phyloP scores from a whole-genome alignment of 2,797 vertebrate genomes.

The Sphenodon punctatus region DNA sequence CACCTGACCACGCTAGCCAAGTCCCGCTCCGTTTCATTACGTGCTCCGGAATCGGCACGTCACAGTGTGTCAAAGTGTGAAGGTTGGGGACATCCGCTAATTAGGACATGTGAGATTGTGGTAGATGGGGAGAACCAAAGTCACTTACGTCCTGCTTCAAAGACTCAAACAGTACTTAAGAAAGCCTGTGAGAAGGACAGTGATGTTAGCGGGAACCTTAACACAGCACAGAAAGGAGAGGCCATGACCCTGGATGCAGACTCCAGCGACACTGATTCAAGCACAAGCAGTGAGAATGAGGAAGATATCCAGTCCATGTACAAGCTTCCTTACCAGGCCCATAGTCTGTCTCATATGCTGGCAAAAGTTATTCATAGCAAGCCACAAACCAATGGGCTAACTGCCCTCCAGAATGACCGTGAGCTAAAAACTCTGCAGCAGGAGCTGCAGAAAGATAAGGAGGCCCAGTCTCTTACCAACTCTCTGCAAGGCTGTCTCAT shows the following conservation, averaged over 20 bases:
- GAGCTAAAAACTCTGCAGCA: constrained; percentile 81
- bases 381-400: constrained; percentile 74
- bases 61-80: background rate
- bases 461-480: constrained; percentile 79
- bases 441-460: constrained; percentile 87
- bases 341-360: constrained; percentile 81
- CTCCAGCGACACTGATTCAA: constrained; percentile 81
- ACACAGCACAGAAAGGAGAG: constrained; percentile 66
- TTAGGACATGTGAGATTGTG: constrained; percentile 72
- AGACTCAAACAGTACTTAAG: constrained; percentile 65
- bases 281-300: constrained; percentile 71
- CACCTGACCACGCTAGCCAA: constrained; percentile 83
- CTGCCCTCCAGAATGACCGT: constrained; percentile 72
- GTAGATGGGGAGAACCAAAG: constrained; percentile 57
- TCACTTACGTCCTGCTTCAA: constrained; percentile 67
- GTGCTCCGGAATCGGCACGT: background rate
- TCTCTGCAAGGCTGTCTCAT: constrained; percentile 85
- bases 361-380: constrained; percentile 63
- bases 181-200: constrained; percentile 54
- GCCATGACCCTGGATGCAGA: constrained; percentile 70
- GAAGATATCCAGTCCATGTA: constrained; percentile 74
- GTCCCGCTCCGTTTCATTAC: constrained; percentile 64
- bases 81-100: constrained; percentile 28
- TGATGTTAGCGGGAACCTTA: constrained; percentile 50
- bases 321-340: constrained; percentile 78